A percentile compares a stretch with the other conserved stretches of the same genome.
phyloP scores from a whole-genome alignment of 2,797 vertebrate species.

The Jordanella pulchra region DNA sequence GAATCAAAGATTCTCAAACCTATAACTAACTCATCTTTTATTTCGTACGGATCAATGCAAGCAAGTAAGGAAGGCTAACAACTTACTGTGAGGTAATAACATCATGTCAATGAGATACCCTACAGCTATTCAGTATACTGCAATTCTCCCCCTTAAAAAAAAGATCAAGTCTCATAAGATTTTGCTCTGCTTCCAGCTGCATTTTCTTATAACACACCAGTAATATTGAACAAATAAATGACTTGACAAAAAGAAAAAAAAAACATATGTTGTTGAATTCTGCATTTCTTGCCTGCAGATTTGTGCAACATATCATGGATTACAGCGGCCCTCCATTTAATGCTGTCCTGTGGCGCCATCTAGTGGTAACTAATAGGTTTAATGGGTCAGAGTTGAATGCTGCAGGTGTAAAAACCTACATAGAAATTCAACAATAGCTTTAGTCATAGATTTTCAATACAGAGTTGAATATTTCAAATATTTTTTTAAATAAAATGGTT shows the following conservation, averaged over 20 bases:
- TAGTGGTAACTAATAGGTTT: constrained; percentile 28
- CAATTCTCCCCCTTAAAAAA: too few relatives aligned
- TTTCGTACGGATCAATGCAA: neutral
- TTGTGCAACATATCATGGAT: neutral
- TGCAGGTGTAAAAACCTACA: neutral
- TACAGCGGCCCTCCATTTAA: neutral
- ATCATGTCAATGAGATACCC: too few relatives aligned
- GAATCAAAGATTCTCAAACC: neutral
- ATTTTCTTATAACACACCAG: neutral
- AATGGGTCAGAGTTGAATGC: too few relatives aligned
- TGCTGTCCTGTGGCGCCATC: constrained; percentile 53
- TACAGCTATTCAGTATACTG: too few relatives aligned
- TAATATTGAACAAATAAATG: too few relatives aligned
- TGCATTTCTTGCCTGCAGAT: neutral
- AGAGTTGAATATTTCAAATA: constrained; percentile 17
- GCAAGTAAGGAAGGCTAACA: neutral
- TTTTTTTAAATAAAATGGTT: neutral
- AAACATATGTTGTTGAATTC: neutral
- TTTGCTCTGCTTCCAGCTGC: neutral
- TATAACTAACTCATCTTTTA: neutral
- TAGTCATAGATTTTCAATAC: neutral
- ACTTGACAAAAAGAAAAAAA: neutral
- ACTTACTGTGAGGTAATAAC: too few relatives aligned
- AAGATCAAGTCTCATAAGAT: neutral
- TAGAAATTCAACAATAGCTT: neutral